Conservation (phyloP, 2,113 vertebrate species). For the Mastomys coucha region DNA sequence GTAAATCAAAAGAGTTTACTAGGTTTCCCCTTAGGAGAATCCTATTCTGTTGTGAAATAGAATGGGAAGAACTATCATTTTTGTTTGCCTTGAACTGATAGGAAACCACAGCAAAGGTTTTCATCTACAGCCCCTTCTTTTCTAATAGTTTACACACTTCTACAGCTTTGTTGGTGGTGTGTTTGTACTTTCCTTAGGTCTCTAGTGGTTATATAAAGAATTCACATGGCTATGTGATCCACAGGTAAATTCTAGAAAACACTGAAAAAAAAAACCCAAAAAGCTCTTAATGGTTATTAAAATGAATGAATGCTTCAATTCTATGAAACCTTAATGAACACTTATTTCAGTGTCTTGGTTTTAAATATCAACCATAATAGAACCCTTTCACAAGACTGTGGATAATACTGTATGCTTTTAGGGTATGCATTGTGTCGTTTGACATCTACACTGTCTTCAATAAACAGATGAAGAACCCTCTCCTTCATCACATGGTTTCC, state of each 20-base stretch:
- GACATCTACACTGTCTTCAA: not conserved
- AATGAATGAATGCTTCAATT: slow-evolving; percentile 7
- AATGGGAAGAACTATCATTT: not conserved
- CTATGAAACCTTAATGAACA: not conserved
- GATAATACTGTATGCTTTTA: not conserved
- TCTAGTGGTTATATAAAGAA: not conserved
- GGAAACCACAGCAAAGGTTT: slow-evolving; percentile 52
- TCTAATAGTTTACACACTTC: slow-evolving; percentile 57
- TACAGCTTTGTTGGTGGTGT: slow-evolving; percentile 59
- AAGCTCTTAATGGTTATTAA: not conserved
- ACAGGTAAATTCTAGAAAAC: slow-evolving; percentile 51
- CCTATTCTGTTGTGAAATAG: slow-evolving; percentile 30
- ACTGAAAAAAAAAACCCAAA: slow-evolving; percentile 20
- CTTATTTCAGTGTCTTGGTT: not conserved
- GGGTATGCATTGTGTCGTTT: not conserved
- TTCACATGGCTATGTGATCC: slow-evolving; percentile 11
- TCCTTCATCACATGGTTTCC: not conserved
- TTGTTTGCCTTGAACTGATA: not conserved
- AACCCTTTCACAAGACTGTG: slow-evolving; percentile 15
- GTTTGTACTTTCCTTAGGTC: slow-evolving; percentile 55
- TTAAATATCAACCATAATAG: not conserved
- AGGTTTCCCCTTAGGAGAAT: slow-evolving; percentile 40
- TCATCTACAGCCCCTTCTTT: slow-evolving; percentile 20
- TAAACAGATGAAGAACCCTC: slow-evolving; percentile 2
- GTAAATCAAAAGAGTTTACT: not conserved